Conservation (phyloP, 2,113 vertebrate species). For the Xenus cinereus region DNA sequence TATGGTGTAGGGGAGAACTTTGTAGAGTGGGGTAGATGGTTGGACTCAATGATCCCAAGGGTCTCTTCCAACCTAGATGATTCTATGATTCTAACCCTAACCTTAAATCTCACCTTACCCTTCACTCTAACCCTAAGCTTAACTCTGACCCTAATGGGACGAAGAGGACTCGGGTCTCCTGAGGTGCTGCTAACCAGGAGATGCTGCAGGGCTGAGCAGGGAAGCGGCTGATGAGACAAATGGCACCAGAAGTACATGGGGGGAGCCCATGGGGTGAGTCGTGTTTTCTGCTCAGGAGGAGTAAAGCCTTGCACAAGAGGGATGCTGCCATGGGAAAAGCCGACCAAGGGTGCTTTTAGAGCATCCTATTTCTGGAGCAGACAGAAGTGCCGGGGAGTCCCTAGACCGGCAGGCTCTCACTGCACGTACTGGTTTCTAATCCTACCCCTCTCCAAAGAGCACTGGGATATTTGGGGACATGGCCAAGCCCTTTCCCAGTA, state of each 20-base stretch:
- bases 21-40: too few species aligned
- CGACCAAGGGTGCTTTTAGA: neutral
- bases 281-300: neutral
- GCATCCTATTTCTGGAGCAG: conserved; percentile 25
- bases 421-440: conserved; percentile 20
- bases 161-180: neutral
- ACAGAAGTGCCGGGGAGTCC: conserved; percentile 10
- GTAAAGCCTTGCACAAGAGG: neutral
- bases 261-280: neutral
- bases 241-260: neutral
- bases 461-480: neutral
- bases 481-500: neutral
- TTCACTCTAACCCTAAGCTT: neutral
- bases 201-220: neutral
- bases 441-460: neutral
- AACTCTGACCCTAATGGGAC: neutral
- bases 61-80: too few species aligned
- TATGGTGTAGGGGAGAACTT: too few species aligned
- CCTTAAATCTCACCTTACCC: neutral
- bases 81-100: neutral
- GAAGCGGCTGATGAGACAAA: neutral
- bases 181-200: neutral
- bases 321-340: neutral
- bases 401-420: conserved; percentile 1
- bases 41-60: too few species aligned